phyloP scores from a whole-genome alignment of 2,113 vertebrate genomes.

The Pomatostomus ruficeps region DNA sequence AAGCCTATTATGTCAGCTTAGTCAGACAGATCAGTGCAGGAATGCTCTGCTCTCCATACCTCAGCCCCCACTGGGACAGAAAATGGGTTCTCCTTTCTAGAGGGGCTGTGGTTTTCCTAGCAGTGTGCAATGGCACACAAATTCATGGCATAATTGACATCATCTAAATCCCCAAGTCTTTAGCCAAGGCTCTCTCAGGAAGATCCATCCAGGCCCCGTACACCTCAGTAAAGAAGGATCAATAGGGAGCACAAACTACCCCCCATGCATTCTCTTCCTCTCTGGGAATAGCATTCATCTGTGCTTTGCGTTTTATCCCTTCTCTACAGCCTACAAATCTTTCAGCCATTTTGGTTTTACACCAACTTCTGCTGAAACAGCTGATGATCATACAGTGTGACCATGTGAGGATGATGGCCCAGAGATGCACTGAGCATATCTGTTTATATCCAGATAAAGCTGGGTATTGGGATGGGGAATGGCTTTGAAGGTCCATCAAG shows the following conservation, averaged over 20 bases:
- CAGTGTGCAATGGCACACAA: fast-evolving
- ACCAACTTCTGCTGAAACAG: neutral
- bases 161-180: neutral
- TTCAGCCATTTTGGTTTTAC: neutral
- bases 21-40: neutral
- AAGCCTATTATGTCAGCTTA: constrained; percentile 30
- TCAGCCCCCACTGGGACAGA: fast-evolving
- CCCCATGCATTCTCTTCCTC: neutral
- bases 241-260: neutral
- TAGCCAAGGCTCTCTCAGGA: neutral
- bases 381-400: neutral
- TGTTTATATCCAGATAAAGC: constrained; percentile 1
- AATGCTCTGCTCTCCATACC: neutral
- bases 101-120: neutral
- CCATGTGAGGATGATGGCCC: neutral
- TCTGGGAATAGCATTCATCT: neutral
- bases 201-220: neutral
- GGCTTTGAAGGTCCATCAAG: neutral
- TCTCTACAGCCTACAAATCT: neutral
- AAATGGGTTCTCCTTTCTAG: neutral
- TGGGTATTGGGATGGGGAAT: neutral
- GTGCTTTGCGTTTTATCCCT: neutral
- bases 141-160: neutral
- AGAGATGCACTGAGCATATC: neutral
- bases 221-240: neutral